Base-by-base conservation (phyloP, 2,113 vertebrate species). In the Thinocorus orbignyianus region DNA sequence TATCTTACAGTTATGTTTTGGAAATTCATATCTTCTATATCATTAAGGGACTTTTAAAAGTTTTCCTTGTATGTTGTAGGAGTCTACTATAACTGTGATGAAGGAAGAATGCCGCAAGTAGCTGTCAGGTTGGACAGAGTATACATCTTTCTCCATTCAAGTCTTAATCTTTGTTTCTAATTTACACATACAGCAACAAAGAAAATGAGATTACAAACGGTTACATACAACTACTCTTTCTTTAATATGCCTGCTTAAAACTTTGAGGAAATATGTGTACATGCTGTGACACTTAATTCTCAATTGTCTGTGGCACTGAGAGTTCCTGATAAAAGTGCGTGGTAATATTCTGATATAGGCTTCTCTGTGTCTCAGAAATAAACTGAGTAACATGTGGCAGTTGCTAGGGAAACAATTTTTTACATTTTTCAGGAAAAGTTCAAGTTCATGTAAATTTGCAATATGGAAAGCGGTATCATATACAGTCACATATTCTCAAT, bases 391-490 rank as follows among this genome's bases (percentile, higher is more conserved):
- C 91, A 96, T 77, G 85, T 96, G 90, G 88, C 85, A 86, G 97
- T 98, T 98, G 92, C 97, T 95, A 98, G 64, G 97, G 98, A 92
- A 98, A 98, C 97, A 82, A 86, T 81, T 98, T 98, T 83, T 97
- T 98, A 81, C 97, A 92, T 95, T 95, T 97, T 97, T 46, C 80
- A 93, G 93, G 92, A 96, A 92, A 96, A 93, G 51, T 88, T 85
- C 86, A 90, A 91, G 96, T 87, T 90, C 93, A 93, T 95, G 69
- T 90, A 96, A 97, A 97, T 87, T 93, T 69, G 84, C 91, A 95
- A 61, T 90, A 66, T 92, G 48, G 78, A 97, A 93, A 84, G 87
- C 60, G 64, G 60, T 73, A 84, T 94, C 65, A 65, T 81, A 85
- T 49, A 58, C 6, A 41, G n/a, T 37, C 64, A 92, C 33, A 51